Conservation (phyloP, 2,797 vertebrate genomes). For the Dromococcyx pavoninus region DNA sequence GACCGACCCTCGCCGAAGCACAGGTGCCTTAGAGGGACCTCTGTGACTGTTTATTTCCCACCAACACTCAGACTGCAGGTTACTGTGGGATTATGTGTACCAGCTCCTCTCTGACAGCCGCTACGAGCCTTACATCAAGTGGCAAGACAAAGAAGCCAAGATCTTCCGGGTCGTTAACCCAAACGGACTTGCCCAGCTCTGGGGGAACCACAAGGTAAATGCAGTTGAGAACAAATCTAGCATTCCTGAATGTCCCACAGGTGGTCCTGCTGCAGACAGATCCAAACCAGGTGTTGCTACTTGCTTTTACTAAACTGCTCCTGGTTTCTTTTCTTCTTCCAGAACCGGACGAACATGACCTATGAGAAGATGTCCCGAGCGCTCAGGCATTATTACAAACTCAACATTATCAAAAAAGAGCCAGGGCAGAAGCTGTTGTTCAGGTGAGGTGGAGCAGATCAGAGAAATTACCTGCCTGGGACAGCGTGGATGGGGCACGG, state of each 20-base stretch:
- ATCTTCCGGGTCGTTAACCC: conserved; percentile 89
- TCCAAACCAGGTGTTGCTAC: neutral
- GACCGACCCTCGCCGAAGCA: neutral
- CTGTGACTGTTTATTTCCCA: neutral
- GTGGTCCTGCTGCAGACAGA: neutral
- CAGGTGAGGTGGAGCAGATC: conserved; percentile 75
- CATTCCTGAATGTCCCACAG: accelerated
- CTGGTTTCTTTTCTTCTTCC: neutral
- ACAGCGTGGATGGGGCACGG: neutral
- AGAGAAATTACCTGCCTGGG: neutral
- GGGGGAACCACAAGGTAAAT: conserved; percentile 93
- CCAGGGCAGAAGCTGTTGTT: conserved; percentile 90
- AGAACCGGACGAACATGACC: conserved; percentile 93
- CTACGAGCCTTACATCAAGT: conserved; percentile 86
- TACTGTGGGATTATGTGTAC: conserved; percentile 92
- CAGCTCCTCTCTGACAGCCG: conserved; percentile 85
- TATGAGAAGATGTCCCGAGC: conserved; percentile 96
- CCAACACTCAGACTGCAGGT: conserved; percentile 82
- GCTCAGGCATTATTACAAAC: conserved; percentile 92
- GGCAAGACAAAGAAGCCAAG: conserved; percentile 85
- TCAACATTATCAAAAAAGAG: conserved; percentile 94
- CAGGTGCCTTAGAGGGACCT: neutral
- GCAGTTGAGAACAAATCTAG: neutral
- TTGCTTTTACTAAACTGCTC: neutral
- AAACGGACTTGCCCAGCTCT: conserved; percentile 88